Evolutionary conservation across 2,888 invertebrate species (phyloP).

Genomic region (Platypus cylindrus): DNA sequence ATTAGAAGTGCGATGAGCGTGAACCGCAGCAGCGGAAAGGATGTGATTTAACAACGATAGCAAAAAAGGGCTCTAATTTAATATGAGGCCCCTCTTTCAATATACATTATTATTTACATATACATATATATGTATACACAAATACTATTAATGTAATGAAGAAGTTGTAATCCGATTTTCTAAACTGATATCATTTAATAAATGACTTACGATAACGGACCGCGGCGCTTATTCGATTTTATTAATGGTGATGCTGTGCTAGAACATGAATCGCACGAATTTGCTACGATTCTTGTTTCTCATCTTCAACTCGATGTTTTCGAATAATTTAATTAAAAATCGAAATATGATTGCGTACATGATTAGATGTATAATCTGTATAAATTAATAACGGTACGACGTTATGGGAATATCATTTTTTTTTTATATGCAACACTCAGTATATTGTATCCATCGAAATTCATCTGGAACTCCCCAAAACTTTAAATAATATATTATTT

Average conservation of each 20-base stretch:
- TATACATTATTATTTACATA: slow-evolving; percentile 29
- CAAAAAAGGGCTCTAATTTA: slow-evolving; percentile 30
- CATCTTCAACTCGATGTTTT: too few relatives aligned
- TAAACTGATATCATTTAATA: slow-evolving; percentile 21
- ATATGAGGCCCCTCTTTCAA: slow-evolving; percentile 28
- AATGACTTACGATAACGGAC: slow-evolving; percentile 16
- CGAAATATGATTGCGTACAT: too few relatives aligned
- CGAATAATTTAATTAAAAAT: too few relatives aligned
- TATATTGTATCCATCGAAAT: too few relatives aligned
- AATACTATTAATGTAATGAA: slow-evolving; percentile 30
- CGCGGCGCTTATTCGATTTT: slow-evolving; percentile 10
- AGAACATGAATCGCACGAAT: too few relatives aligned
- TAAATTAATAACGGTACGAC: too few relatives aligned
- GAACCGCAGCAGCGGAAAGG: slow-evolving; percentile 28
- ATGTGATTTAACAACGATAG: slow-evolving; percentile 31
- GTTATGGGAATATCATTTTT: too few relatives aligned
- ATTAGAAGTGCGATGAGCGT: slow-evolving; percentile 25
- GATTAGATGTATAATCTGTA: too few relatives aligned
- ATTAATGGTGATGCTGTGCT: too few relatives aligned
- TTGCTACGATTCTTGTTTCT: too few relatives aligned
- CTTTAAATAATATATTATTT: slow-evolving; percentile 12
- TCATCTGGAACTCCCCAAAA: slow-evolving; percentile 6
- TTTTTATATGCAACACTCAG: too few relatives aligned
- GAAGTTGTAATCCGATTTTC: slow-evolving; percentile 27
- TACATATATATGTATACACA: too few relatives aligned